Conservation (phyloP, 2,888 invertebrate genomes). For the Rotaria magnacalcarata region DNA sequence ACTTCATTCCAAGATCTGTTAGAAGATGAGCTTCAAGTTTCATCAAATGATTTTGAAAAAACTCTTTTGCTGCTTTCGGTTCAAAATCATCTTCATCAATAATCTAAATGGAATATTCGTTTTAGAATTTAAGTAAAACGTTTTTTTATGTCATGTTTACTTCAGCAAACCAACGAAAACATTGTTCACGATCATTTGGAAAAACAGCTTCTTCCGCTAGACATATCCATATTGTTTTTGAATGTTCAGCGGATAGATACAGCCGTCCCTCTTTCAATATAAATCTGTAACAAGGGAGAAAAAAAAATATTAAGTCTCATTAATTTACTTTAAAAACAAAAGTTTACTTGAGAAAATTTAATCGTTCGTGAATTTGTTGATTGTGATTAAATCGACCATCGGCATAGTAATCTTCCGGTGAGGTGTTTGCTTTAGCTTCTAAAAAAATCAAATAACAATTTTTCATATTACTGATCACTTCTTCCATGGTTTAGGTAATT, state of each 20-base stretch:
- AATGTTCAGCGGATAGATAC: conserved; percentile 93
- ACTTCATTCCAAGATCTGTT: conserved; percentile 86
- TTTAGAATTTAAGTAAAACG: neutral
- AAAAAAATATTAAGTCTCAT: neutral
- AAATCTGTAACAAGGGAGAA: conserved; percentile 50
- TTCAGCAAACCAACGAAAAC: conserved; percentile 96
- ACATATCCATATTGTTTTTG: conserved; percentile 84
- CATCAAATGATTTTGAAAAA: conserved; percentile 87
- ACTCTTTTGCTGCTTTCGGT: conserved; percentile 87
- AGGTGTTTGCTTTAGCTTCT: conserved; percentile 67
- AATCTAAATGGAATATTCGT: neutral
- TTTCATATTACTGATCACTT: no score
- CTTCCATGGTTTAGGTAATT: no score
- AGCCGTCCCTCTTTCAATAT: conserved; percentile 76
- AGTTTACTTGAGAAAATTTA: conserved; percentile 71
- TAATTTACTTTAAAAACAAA: neutral
- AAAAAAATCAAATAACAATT: no score
- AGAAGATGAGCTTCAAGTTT: conserved; percentile 82
- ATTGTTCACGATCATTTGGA: conserved; percentile 84
- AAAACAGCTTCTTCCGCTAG: conserved; percentile 87
- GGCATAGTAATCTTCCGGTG: conserved; percentile 64
- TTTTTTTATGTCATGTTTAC: conserved; percentile 50
- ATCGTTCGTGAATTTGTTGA: conserved; percentile 84
- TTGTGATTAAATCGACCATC: conserved; percentile 86
- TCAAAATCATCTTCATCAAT: conserved; percentile 76